Evolutionary conservation across 2,797 vertebrate species (phyloP), one percentile per base, ranked within the genome.

Genomic region (Tinamus major): DNA sequence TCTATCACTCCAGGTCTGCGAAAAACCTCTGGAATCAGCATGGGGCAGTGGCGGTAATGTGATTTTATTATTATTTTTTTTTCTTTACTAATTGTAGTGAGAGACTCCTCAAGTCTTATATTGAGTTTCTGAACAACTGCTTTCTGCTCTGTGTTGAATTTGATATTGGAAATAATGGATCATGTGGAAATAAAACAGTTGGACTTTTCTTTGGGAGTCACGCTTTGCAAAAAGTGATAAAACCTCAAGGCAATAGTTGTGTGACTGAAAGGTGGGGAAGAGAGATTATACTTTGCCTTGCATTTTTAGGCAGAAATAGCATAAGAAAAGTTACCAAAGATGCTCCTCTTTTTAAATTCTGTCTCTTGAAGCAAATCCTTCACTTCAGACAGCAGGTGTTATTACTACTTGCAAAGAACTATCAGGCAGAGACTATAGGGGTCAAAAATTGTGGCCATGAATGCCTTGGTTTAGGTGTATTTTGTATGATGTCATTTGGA

Each of bases 11-110:
- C 82, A 96, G 94, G 46, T 95, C 95, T 77, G 94, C 94, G 71
- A 96, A 95, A 93, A 93, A 87, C 35, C 90, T 96, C 33, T 95
- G 94, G 94, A 91, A 95, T 80, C 93, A 96, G 71, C 95, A 94
- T 0, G 82, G 3, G 86, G 92, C 95, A 71, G 92, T 59, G 39
- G 89, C 1, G 5, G 90, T 93, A 95, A 91, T 18, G 31, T 72
- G 70, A 37, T 64, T 65, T 61, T n/a, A n/a, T n/a, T n/a, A n/a
- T n/a, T n/a, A n/a, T 51, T 39, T 16, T 59, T 11, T 46, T 55
- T n/a, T 10, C 63, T 37, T 69, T 61, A 20, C 37, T 65, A 59
- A 86, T 14, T 35, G 23, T 55, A 78, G 21, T 33, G 59, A 92
- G 48, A 63, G 10, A 21, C 58, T 15, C 20, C 33, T 20, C 10